These are phyloP conservation scores for Corythornis cristatus DNA, from an alignment of 2,113 vertebrate species.

Conservation along the genomic window DNA sequence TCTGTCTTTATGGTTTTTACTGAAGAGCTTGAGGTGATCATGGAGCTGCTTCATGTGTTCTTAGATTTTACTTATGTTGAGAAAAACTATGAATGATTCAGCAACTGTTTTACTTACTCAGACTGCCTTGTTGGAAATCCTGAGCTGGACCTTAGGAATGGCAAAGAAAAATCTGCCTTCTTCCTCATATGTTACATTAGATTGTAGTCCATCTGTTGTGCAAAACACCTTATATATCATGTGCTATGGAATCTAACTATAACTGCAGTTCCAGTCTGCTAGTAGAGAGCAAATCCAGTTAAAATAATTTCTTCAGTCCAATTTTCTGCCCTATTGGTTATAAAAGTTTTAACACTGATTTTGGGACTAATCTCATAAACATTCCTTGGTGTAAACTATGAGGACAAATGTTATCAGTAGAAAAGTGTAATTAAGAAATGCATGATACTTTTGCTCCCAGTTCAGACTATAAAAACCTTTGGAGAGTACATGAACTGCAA, in stretches of 20 bases:
- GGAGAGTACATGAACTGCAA: neutral
- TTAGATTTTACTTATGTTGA: neutral
- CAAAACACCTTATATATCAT: neutral
- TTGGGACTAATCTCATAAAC: neutral
- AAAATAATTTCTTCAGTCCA: neutral
- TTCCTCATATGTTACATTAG: neutral
- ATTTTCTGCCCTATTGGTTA: neutral
- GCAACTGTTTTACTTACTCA: neutral
- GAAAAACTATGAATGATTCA: neutral
- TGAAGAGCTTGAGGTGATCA: neutral
- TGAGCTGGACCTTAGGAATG: neutral
- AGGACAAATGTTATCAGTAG: neutral
- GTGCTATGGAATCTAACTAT: neutral
- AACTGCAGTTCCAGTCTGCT: neutral
- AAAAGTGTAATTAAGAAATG: neutral
- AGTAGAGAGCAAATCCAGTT: neutral
- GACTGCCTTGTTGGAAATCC: neutral
- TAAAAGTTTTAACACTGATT: neutral
- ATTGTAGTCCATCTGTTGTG: neutral
- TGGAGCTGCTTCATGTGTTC: neutral
- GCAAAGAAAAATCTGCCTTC: neutral
- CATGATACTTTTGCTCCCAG: neutral
- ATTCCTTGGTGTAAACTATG: neutral
- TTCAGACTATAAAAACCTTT: neutral
- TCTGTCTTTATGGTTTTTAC: neutral